A percentile compares a stretch with the other conserved stretches of the same genome.
Evolutionary conservation across 53 echinoderm and acorn worm genomes (phyloP).

Genomic region (Holothuria leucospilota): DNA sequence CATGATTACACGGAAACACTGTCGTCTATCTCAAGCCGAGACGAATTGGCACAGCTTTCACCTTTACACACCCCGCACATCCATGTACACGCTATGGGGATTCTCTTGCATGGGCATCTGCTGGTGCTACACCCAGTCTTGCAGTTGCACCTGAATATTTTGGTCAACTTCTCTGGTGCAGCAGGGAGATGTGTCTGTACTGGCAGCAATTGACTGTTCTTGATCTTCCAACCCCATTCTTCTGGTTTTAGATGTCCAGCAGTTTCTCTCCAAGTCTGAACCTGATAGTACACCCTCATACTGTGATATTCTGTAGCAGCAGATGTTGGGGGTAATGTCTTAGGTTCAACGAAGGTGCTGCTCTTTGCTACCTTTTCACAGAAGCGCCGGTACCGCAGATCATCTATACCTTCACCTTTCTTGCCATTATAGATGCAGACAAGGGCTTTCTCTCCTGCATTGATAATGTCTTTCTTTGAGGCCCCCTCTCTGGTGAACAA

Average conservation of each 20-base stretch:
- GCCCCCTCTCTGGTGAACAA: constrained; percentile 52
- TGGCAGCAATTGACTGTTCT: constrained; percentile 12
- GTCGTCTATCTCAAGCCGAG: neutral
- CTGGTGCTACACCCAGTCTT: constrained; percentile 46
- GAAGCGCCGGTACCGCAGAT: constrained; percentile 38
- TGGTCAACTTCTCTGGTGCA: constrained; percentile 47
- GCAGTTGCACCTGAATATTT: constrained; percentile 65
- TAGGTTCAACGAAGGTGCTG: constrained; percentile 47
- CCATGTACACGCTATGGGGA: constrained; percentile 47
- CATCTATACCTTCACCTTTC: constrained; percentile 48
- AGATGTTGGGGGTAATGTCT: constrained; percentile 65
- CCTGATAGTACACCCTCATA: constrained; percentile 63
- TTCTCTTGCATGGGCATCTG: constrained; percentile 52
- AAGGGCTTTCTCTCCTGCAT: constrained; percentile 60
- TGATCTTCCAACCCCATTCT: constrained; percentile 8
- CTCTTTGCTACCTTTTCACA: constrained; percentile 60
- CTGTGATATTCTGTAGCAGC: constrained; percentile 71
- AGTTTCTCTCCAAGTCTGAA: too few relatives aligned
- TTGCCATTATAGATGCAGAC: constrained; percentile 54
- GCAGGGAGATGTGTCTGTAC: constrained; percentile 59
- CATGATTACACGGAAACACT: neutral
- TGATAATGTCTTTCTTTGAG: constrained; percentile 56
- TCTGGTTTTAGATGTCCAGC: neutral
- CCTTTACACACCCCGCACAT: constrained; percentile 55
- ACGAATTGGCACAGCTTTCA: neutral